Percentiles rank a stretch among this genome's conserved stretches.
Evolutionary conservation across 2,888 invertebrate species (phyloP).

Genomic region (Phorcus lineatus): DNA sequence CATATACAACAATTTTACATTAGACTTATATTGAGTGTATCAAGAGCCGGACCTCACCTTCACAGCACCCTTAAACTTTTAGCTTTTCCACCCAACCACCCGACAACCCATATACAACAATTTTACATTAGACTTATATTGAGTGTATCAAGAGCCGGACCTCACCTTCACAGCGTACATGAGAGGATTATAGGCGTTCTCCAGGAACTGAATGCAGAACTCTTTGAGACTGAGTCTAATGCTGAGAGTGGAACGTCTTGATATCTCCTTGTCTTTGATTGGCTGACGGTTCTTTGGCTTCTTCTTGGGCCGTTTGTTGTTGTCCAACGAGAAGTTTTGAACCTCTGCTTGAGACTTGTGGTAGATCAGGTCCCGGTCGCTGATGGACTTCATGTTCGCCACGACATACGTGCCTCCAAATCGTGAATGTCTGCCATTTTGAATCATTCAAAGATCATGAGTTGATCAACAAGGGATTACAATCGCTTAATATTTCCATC

Average conservation of each 20-base stretch:
- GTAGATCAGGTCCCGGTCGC: constrained; percentile 88
- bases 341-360: constrained; percentile 89
- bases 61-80: no score
- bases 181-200: constrained; percentile 92
- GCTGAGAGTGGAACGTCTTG: constrained; percentile 90
- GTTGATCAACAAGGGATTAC: no score
- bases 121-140: no score
- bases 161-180: constrained; percentile 91
- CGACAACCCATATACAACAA: no score
- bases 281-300: constrained; percentile 87
- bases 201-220: constrained; percentile 94
- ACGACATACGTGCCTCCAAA: constrained; percentile 96
- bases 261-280: constrained; percentile 80
- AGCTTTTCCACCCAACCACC: no score
- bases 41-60: no score
- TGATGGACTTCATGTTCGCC: constrained; percentile 94
- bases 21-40: no score
- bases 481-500: no score
- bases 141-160: neutral
- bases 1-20: no score
- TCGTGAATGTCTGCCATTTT: constrained; percentile 85
- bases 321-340: constrained; percentile 86
- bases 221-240: constrained; percentile 91
- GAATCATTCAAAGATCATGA: neutral
- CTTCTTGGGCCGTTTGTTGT: constrained; percentile 82